Evolutionary conservation across 1,140 invertebrate species (phyloP).

Genomic region (Lepidurus couesii): DNA sequence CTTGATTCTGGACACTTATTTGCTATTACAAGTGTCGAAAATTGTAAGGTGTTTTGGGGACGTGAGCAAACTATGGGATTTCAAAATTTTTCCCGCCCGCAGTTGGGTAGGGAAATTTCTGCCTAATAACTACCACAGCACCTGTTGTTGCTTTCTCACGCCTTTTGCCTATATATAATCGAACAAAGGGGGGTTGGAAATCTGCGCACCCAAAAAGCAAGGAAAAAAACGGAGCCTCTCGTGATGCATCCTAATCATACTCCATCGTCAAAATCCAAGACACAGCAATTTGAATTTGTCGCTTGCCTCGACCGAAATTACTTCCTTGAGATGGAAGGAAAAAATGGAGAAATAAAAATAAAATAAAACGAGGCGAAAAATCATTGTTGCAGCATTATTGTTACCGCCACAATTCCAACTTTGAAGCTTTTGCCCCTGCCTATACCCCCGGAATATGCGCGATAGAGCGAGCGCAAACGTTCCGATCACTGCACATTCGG

Average conservation of each 20-base stretch:
- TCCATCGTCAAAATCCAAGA: neutral
- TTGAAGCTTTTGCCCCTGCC: neutral
- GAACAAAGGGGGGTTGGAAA: neutral
- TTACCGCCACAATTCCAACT: neutral
- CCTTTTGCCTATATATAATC: neutral
- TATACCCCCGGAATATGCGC: neutral
- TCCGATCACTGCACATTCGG: neutral
- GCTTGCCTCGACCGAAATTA: neutral
- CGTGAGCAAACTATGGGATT: neutral
- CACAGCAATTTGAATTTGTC: neutral
- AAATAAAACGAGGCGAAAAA: neutral
- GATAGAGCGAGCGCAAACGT: neutral
- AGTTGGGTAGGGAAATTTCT: neutral
- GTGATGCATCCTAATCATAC: slow-evolving; percentile 14
- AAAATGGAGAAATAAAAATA: neutral
- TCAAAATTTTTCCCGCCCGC: neutral
- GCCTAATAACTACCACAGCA: neutral
- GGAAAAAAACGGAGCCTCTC: neutral
- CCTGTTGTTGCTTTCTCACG: slow-evolving; percentile 10
- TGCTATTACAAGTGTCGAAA: neutral
- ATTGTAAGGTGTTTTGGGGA: neutral
- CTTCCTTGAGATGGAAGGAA: neutral
- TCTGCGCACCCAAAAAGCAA: neutral
- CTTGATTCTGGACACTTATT: neutral
- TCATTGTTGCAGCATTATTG: neutral